phyloP scores from a whole-genome alignment of 2,797 vertebrate genomes.

The Phylloscopus collybita region DNA sequence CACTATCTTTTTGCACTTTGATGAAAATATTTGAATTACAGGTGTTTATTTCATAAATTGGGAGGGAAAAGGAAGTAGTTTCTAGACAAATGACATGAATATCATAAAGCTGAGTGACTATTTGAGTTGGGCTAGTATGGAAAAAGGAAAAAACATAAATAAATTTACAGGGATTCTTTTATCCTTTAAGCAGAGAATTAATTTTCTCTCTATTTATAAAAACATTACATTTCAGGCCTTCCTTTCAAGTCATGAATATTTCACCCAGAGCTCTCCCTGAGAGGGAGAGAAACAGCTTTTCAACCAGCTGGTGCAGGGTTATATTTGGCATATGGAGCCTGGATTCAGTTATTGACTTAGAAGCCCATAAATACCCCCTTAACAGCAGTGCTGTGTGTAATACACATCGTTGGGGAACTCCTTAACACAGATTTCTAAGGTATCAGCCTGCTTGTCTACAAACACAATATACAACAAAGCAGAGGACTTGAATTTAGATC shows the following conservation, averaged over 20 bases:
- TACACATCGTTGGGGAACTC: conserved; percentile 63
- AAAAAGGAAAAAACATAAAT: not conserved
- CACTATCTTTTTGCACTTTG: not conserved
- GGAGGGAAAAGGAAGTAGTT: not conserved
- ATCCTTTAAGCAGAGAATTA: conserved; percentile 20
- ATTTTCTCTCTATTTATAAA: conserved; percentile 40
- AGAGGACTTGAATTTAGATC: not conserved
- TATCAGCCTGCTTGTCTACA: conserved; percentile 27
- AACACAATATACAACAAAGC: not conserved
- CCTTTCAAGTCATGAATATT: conserved; percentile 75
- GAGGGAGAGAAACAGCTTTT: conserved; percentile 77
- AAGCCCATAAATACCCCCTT: conserved; percentile 68
- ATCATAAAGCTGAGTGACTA: not conserved
- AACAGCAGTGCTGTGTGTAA: conserved; percentile 59
- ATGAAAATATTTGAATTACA: not conserved
- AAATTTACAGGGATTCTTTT: not conserved
- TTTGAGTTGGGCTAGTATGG: not conserved
- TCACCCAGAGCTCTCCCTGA: conserved; percentile 68
- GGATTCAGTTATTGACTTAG: conserved; percentile 74
- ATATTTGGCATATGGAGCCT: conserved; percentile 77
- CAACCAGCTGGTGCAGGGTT: conserved; percentile 75
- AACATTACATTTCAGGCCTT: conserved; percentile 48
- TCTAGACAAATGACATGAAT: not conserved
- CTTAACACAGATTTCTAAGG: conserved; percentile 48
- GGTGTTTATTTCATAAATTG: not conserved